Evolutionary conservation across 2,797 vertebrate species (phyloP), one percentile per base, ranked within the genome.

Genomic region (Podarcis lilfordi): DNA sequence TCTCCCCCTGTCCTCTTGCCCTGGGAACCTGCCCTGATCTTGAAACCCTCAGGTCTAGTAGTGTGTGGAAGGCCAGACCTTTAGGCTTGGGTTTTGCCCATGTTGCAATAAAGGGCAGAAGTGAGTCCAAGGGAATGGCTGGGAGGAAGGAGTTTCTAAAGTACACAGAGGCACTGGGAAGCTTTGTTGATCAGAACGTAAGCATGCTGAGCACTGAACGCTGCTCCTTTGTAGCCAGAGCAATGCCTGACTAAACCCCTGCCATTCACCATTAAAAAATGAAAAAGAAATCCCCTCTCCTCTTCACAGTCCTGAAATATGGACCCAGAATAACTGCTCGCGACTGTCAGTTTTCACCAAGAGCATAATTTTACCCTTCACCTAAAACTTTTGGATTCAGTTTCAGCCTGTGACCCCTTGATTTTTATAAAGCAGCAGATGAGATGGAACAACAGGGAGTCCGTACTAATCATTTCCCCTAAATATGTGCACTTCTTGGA

Each of bases 331-430:
- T 50, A 69, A 11, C 32, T 50, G 29, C 1, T 68, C 32, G 1
- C 7, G 35, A 17, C 13, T 17, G 13, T 23, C 27, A 7, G 25
- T 50, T 78, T 68, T 68, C 37, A 5, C 61, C 25, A 19, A 29
- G 0, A 2, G 25, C 75, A 3, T 82, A 35, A 40, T 85, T 86
- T 64, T 85, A 91, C n/a, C 64, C 66, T 77, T 92, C 61, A 37
- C 37, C 40, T 69, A 50, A 69, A 64, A 86, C 8, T 45, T 0
- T 0, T 29, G 50, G 4, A 84, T 35, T 68, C 8, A 55, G 86
- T 72, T 19, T 0, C 29, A 55, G 25, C 25, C 32, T 17, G 13
- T 84, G 71, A 85, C 3, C 55, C 68, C 55, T 50, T 59, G 55
- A 72, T 1, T 2, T 0, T 79, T 91, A 86, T 87, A 29, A 11